Evolutionary conservation across 2,888 invertebrate species (phyloP), one percentile per base, ranked within the genome.

Genomic region (Drosophila infuscata): DNA sequence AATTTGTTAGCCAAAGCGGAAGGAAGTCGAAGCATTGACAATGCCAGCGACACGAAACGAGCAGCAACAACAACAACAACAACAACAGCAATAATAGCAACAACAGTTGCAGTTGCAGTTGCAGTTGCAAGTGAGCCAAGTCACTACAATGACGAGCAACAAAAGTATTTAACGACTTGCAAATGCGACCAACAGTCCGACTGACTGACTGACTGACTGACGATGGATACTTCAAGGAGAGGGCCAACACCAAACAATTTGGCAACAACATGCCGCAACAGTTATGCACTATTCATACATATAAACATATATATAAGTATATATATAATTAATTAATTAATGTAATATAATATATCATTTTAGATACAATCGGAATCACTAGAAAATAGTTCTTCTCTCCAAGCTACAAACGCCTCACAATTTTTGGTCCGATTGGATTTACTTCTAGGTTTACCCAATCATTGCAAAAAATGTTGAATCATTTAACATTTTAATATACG

Each of bases 161-260:
- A 83, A 81, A 89, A 84, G 88, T 82, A 90, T 88, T 87, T 90
- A 90, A 77, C 88, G 86, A 90, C 88, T 90, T 90, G 83, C 75
- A 82, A 87, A 85, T 89, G 83, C 81, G 67, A 75, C 65, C 49
- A 63, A 51, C 49, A 43, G 30, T 29, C 29, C 56, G n/a, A 46
- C 32, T 33, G 54, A 48, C 64, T 63, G 53, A 49, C 66, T 53
- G 53, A 53, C 76, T 66, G 68, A 69, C 30, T 12, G 30, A 11
- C 81, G 52, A 69, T 46, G 74, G 64, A 78, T 65, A 69, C 33
- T 38, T 56, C 49, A 30, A 32, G 32, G n/a, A 20, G 35, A 8
- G 36, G 43, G 53, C 29, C 4, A 46, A 41, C n/a, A 25, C 49
- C 8, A 1, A 20, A 35, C 20, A 25, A 32, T 20, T 33, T 35